Conservation (phyloP, 2,888 invertebrate species). For the Terebella lapidaria region DNA sequence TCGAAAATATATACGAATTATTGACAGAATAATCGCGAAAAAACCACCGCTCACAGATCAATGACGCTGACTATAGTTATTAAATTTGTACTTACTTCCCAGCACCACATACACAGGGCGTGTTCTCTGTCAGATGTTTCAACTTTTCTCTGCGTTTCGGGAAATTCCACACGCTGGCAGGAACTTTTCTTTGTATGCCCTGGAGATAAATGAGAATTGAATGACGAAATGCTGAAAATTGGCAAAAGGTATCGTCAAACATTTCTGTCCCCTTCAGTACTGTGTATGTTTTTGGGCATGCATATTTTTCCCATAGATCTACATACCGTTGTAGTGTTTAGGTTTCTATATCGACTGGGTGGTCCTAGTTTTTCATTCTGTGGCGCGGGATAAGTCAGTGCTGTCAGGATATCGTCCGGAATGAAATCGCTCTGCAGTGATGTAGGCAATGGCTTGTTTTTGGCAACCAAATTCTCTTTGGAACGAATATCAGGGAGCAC, state of each 20-base stretch:
- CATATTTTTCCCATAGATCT: not conserved
- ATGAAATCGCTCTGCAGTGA: constrained; percentile 38
- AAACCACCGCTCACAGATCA: not conserved
- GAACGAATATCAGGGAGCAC: not conserved
- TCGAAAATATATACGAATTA: no score
- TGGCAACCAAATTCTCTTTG: not conserved
- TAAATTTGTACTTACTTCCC: constrained; percentile 40
- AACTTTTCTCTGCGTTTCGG: constrained; percentile 43
- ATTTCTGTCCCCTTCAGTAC: no score
- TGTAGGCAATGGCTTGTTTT: constrained; percentile 3
- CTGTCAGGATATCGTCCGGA: constrained; percentile 48
- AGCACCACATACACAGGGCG: constrained; percentile 51
- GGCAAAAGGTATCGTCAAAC: not conserved
- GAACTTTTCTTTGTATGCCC: constrained; percentile 29
- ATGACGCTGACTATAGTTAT: not conserved
- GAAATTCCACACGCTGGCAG: constrained; percentile 49
- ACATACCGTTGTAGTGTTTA: constrained; percentile 35
- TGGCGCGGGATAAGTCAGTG: constrained; percentile 43
- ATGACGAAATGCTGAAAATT: no score
- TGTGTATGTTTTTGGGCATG: not conserved
- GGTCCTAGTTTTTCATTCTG: constrained; percentile 42
- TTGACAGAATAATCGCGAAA: no score
- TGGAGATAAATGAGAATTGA: constrained; percentile 3
- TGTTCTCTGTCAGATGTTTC: constrained; percentile 48
- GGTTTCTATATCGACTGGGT: constrained; percentile 32